Conservation (phyloP, 2,113 vertebrate genomes). For the Chamaetylas fuelleborni region DNA sequence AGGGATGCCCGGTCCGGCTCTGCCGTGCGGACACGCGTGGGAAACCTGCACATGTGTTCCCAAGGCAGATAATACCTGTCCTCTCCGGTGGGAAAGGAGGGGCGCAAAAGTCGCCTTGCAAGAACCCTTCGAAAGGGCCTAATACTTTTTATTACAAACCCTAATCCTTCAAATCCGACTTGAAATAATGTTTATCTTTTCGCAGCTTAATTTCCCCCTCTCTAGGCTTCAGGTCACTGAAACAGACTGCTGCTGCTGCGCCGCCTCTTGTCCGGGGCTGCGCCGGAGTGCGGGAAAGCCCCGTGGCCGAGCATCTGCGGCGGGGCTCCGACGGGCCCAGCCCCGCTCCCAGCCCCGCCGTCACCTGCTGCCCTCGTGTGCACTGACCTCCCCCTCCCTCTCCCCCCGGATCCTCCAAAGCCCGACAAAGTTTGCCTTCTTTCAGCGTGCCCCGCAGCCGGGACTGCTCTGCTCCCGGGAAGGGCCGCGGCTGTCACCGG, state of each 20-base stretch:
- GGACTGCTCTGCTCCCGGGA: background rate
- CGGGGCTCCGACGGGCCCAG: background rate
- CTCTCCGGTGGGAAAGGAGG: background rate
- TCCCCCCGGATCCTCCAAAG: background rate
- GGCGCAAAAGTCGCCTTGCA: conserved; percentile 54
- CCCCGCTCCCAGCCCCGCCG: background rate
- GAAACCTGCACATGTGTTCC: background rate
- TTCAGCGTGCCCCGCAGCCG: background rate
- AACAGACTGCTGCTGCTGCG: background rate
- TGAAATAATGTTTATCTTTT: conserved; percentile 85
- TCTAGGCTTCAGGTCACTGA: conserved; percentile 72
- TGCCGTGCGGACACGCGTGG: background rate
- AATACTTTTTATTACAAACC: conserved; percentile 84
- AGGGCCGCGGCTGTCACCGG: background rate
- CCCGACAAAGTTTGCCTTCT: background rate
- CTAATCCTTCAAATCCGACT: conserved; percentile 85
- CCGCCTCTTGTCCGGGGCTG: background rate
- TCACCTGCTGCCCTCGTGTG: background rate
- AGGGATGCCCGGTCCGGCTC: background rate
- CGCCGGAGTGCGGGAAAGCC: background rate
- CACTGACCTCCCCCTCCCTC: fast-evolving
- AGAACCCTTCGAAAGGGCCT: conserved; percentile 71
- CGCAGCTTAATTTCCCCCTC: conserved; percentile 75
- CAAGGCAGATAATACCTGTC: background rate
- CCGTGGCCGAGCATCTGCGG: background rate